Base-by-base conservation (phyloP, 2,797 vertebrate species). In the Sebastes iracundus region DNA sequence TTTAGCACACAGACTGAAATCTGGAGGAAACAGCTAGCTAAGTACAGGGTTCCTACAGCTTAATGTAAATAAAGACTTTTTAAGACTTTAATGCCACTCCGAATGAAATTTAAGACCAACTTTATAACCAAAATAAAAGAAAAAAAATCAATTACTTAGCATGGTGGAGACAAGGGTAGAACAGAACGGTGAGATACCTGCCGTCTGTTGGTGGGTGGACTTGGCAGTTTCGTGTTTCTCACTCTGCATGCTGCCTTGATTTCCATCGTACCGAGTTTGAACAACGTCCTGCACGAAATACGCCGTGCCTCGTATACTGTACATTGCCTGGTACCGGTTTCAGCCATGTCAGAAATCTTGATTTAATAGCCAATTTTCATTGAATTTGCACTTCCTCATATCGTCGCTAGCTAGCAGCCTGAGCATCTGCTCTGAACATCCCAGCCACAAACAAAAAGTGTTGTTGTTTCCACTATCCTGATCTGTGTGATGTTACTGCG, bases 391-490 rank as follows among this genome's bases (percentile, higher is more conserved):
- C 22, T 56, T 56, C 22, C 22, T 13, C 2, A 13, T 23, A 3
- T 23, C 11, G 1, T 49, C 0, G 18, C 42, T 18, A 49, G 2
- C 1, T 49, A 0, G 42, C 42, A 49, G 22, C 12, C 53, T 3
- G 53, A 23, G 25, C 56, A 23, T 58, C 56, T 58, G 56, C 25
- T 58, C 56, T 58, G 7, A 0, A 27, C 56, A 58, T 27, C 55
- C 22, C 53, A 18, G 6, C 14, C 42, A 18, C 53, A 53, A 22
- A 58, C 11, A 27, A 27, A 59, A 46, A 16, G 42, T 16, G 42
- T 46, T 42, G 42, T 18, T 46, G 42, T 46, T 46, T 46, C 42
- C 42, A 46, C 42, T 46, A 46, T 46, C 42, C 42, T 46, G 42
- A 46, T 46, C 42, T 46, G 42, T 46, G 42, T 46, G 42, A 18